Conservation (phyloP, 2,113 vertebrate genomes). For the Cromileptes altivelis region DNA sequence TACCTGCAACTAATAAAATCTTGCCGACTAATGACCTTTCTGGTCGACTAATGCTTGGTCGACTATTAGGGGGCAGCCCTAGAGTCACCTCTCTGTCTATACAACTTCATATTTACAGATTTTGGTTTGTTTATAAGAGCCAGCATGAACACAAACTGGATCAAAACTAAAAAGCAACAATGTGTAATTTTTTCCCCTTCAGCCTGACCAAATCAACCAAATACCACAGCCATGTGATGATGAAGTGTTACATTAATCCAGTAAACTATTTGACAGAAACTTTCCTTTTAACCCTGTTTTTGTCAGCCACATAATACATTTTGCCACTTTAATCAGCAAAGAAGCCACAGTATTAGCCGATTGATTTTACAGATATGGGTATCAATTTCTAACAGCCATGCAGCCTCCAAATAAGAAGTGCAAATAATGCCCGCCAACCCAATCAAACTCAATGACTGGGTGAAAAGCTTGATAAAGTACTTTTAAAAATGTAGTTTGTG, state of each 20-base stretch:
- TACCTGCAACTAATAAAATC: too few species aligned
- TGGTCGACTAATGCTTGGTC: too few species aligned
- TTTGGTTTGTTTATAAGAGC: too few species aligned
- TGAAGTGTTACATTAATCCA: not conserved
- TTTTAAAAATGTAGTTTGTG: not conserved
- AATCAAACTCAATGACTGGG: too few species aligned
- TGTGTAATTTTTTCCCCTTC: too few species aligned
- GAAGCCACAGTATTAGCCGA: not conserved
- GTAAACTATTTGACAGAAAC: too few species aligned
- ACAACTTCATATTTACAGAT: not conserved
- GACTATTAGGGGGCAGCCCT: too few species aligned
- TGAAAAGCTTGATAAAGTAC: not conserved
- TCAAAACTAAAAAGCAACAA: too few species aligned
- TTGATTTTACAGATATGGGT: not conserved
- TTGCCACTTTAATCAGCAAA: not conserved
- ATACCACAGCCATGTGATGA: not conserved
- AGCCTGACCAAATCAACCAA: too few species aligned
- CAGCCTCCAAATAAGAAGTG: not conserved
- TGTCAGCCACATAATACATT: not conserved
- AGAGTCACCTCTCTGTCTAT: not conserved
- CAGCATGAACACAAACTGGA: too few species aligned
- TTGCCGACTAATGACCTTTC: too few species aligned
- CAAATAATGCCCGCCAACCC: not conserved
- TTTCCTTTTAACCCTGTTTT: not conserved
- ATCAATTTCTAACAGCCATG: not conserved